Percentiles rank a stretch among this genome's conserved stretches.
phyloP scores from a whole-genome alignment of 2,797 vertebrate genomes.

The Paedocypris micromegethes region DNA sequence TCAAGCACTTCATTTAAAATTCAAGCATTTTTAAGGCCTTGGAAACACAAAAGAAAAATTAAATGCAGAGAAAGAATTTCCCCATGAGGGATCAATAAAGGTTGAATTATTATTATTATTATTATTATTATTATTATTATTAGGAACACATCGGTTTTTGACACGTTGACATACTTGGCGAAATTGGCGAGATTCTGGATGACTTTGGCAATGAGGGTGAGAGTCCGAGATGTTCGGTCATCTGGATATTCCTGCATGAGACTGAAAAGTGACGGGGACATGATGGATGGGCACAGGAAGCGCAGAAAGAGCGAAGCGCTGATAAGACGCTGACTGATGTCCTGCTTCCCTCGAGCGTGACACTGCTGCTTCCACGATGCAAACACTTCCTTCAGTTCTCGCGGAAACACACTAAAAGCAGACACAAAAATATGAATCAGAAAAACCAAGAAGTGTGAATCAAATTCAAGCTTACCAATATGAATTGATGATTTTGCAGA shows the following conservation, averaged over 20 bases:
- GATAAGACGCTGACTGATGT: conserved; percentile 89
- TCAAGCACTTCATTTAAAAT: no score
- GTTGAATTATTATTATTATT: background rate
- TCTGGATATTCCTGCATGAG: conserved; percentile 95
- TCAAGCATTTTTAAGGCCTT: no score
- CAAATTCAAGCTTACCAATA: conserved; percentile 74
- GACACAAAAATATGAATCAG: no score
- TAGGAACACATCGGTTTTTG: background rate
- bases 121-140: background rate
- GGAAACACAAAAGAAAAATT: no score
- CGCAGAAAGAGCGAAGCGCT: conserved; percentile 92
- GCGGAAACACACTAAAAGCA: conserved; percentile 80
- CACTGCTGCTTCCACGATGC: conserved; percentile 93
- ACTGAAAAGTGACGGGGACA: conserved; percentile 93
- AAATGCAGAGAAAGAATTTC: no score
- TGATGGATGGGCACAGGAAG: conserved; percentile 94
- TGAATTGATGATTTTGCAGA: conserved; percentile 98
- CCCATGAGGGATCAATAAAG: no score
- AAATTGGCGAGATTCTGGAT: conserved; percentile 99
- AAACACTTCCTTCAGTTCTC: conserved; percentile 94
- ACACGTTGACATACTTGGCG: conserved; percentile 73
- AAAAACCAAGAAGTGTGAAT: no score
- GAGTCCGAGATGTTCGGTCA: conserved; percentile 85
- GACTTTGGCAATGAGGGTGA: conserved; percentile 95
- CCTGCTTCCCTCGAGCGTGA: conserved; percentile 80